Evolutionary conservation across 2,888 invertebrate genomes (phyloP), one percentile per base, ranked within the genome.

Genomic region (Catocala fraxini): DNA sequence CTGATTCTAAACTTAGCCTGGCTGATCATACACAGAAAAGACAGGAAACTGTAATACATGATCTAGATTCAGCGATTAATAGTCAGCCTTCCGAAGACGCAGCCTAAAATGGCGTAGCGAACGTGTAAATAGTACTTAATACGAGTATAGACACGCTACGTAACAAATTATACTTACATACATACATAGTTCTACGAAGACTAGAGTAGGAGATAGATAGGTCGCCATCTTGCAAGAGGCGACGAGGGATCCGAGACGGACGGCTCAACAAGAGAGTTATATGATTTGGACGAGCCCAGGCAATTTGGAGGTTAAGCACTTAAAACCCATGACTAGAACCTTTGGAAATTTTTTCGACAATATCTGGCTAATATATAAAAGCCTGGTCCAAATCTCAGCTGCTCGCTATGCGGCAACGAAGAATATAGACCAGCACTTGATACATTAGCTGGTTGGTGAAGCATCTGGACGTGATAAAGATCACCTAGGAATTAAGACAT

Each of bases 101-200:
- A 6, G 42, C 33, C 11, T 9, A 10, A 15, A 43, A 12, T 15
- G 43, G 12, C 15, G 34, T 54, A 46, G 58, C 75, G 66, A 56
- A 61, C 66, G 71, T 68, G 80, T 58, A 48, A 68, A 56, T 68
- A 75, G 41, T 46, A 54, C 49, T 45, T 71, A 76, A 68, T 69
- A 78, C 68, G 72, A 73, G 73, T 71, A 73, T 67, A 77, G 77
- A 73, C 82, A 85, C 69, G 77, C 85, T 87, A 87, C 79, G 64
- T 80, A 83, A 87, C 79, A 82, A 82, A 85, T 79, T 71, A 80
- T 77, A 72, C 76, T 75, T 79, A 83, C 58, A 59, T 34, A 60
- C 59, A 54, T 41, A 53, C 59, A 84, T 52, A 63, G 51, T 78
- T 84, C 90, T 90, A 91, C 91, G 71, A 82, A 87, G 85, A 87